Percentiles rank a stretch among this genome's conserved stretches.
These are phyloP conservation scores for Hymenopus coronatus DNA, from an alignment of 2,888 invertebrate genomes.

Conservation along the genomic window DNA sequence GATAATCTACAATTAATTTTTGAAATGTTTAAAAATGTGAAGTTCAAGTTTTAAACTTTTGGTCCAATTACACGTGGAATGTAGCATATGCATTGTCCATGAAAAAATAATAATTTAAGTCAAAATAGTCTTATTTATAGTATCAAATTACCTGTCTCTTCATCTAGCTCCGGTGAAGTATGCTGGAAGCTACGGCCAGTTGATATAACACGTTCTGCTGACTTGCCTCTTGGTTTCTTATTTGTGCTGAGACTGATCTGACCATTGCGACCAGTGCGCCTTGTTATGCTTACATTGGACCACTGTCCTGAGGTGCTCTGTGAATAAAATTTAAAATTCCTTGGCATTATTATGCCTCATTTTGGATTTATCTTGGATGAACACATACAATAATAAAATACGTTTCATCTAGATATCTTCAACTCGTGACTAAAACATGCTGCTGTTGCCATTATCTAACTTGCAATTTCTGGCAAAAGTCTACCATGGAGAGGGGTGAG, in stretches of 20 bases:
- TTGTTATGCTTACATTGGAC: slow-evolving; percentile 49
- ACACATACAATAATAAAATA: too few species aligned
- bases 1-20: too few species aligned
- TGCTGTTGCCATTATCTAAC: too few species aligned
- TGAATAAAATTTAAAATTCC: not conserved
- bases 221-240: slow-evolving; percentile 40
- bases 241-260: slow-evolving; percentile 54
- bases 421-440: too few species aligned
- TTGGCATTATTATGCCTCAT: not conserved
- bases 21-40: too few species aligned
- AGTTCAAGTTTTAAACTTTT: too few species aligned
- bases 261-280: slow-evolving; percentile 54
- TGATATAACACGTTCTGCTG: not conserved
- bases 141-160: not conserved
- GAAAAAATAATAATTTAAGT: not conserved
- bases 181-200: not conserved
- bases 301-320: slow-evolving; percentile 40
- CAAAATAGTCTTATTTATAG: not conserved
- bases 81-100: too few species aligned
- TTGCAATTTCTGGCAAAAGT: too few species aligned
- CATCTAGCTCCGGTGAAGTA: not conserved
- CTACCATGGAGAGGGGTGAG: too few species aligned
- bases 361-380: too few species aligned
- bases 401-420: too few species aligned
- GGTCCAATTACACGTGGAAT: too few species aligned